Evolutionary conservation across 1,140 invertebrate genomes (phyloP), one percentile per base, ranked within the genome.

Genomic region (Diabrotica virgifera): DNA sequence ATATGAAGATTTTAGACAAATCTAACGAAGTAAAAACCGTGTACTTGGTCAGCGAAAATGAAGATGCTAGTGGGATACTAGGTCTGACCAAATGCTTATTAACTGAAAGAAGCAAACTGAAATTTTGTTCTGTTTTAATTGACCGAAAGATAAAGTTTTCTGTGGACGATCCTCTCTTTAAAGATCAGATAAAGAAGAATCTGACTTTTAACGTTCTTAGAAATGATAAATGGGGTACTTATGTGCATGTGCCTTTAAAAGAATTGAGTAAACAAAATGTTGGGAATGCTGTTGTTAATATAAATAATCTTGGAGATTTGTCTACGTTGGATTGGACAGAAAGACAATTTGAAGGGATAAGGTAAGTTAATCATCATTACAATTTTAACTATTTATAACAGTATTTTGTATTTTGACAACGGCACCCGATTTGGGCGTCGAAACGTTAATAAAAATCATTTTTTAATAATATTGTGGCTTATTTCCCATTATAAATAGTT

Each of bases 41-140:
- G 36, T 86, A 93, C 73, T 77, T 93, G 7, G 84, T 90, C 7
- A 85, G 83, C 59, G 82, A 89, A 76, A 82, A 82, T 0, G 85
- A 89, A 72, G 84, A 88, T 64, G 76, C 74, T n/a, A 89, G 82
- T 77, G 95, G 96, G 56, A 83, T 95, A 35, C 79, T 96, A 54
- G 96, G 96, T 52, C 79, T 98, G 64, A 87, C 90, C 63, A 95
- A 93, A 70, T 98, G 96, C 77, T 80, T 98, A 51, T 88, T 90
- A 69, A 84, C 85, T 68, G 96, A 98, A 81, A 82, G 87, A 6
- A 92, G 91, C 54, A 93, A 84, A 51, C 78, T 85, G 38, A 87
- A 86, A 70, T 82, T 85, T 46, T 87, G 86, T 70, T 82, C 87
- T 11, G 81, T 88, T 11, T 89, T 87, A 65, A 82, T 90, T 65